phyloP scores from a whole-genome alignment of 2,888 invertebrate genomes.

The Halictus quadricinctus region DNA sequence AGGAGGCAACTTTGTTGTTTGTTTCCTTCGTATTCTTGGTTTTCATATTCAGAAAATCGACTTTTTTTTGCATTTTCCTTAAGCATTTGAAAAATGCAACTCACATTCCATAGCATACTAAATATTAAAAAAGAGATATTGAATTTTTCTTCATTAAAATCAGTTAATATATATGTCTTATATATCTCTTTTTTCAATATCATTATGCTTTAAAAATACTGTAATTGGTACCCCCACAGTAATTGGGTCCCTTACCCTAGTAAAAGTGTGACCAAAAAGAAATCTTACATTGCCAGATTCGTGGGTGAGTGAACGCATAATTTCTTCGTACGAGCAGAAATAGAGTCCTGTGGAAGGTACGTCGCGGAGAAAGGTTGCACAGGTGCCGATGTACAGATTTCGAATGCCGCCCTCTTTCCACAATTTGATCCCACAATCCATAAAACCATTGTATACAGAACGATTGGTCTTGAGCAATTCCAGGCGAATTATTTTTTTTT shows the following conservation, averaged over 20 bases:
- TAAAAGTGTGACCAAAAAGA: background rate
- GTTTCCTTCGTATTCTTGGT: too few species aligned
- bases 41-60: too few species aligned
- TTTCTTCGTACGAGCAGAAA: slow-evolving; percentile 63
- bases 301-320: background rate
- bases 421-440: slow-evolving; percentile 85
- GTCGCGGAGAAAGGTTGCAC: slow-evolving; percentile 85
- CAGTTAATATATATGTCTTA: too few species aligned
- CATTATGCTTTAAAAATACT: too few species aligned
- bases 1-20: too few species aligned
- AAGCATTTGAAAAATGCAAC: background rate
- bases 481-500: background rate
- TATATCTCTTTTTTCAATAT: too few species aligned
- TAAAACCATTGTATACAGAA: slow-evolving; percentile 83
- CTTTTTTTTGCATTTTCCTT: too few species aligned
- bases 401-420: slow-evolving; percentile 85
- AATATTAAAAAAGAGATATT: too few species aligned
- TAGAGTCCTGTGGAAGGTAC: slow-evolving; percentile 85
- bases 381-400: slow-evolving; percentile 86
- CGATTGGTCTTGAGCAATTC: slow-evolving; percentile 10
- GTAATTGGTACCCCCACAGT: too few species aligned
- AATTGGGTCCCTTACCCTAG: too few species aligned
- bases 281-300: background rate
- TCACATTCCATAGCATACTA: too few species aligned
- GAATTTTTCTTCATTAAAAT: too few species aligned